A percentile compares a stretch with the other conserved stretches of the same genome.
phyloP scores from a whole-genome alignment of 64 coral and sea anemone genomes.

The Stylophora pistillata region DNA sequence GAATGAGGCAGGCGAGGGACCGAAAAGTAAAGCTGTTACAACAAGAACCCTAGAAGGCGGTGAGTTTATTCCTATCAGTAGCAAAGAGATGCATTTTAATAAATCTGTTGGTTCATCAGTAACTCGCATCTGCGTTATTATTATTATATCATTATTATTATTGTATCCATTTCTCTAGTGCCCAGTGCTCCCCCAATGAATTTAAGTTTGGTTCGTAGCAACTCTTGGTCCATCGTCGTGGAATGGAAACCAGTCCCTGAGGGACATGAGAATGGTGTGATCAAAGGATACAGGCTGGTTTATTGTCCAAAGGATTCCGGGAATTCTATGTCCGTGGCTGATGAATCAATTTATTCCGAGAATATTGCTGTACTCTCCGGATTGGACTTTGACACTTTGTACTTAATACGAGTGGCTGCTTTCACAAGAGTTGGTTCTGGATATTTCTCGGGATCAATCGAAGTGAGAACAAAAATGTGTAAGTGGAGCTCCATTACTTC shows the following conservation, averaged over 20 bases:
- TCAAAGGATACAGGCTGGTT: neutral
- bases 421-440: neutral
- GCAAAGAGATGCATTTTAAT: neutral
- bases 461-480: neutral
- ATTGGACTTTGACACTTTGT: neutral
- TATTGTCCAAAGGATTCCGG: neutral
- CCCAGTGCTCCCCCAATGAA: neutral
- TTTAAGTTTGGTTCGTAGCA: neutral
- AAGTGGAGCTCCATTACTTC: neutral
- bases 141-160: too few relatives aligned
- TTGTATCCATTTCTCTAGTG: neutral
- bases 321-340: neutral
- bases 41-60: constrained; percentile 16
- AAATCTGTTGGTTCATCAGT: neutral
- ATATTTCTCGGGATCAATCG: neutral
- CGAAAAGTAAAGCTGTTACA: neutral
- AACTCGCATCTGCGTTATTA: neutral
- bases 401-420: constrained; percentile 14
- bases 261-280: constrained; percentile 1
- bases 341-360: neutral
- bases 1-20: neutral
- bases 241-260: constrained; percentile 10
- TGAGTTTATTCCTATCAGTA: neutral
- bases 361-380: neutral
- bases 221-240: neutral